Evolutionary conservation across 2,113 vertebrate genomes (phyloP).

Genomic region (Danio rerio): GRCz12tu NC_133190.1:34100501-34101000

Average conservation of each 20-base stretch:
- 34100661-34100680: constrained; percentile 60
- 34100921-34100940: constrained; percentile 72
- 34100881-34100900: constrained; percentile 74
- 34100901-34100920: constrained; percentile 70
- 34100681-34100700: constrained; percentile 71
- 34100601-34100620: constrained; percentile 74
- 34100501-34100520: constrained; percentile 79
- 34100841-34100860: constrained; percentile 75
- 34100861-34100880: constrained; percentile 75
- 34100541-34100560: constrained; percentile 62
- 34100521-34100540: constrained; percentile 64
- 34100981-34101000: constrained; percentile 73
- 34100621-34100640: constrained; percentile 69
- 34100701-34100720: constrained; percentile 68
- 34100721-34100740: constrained; percentile 72
- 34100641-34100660: constrained; percentile 71
- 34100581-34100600: constrained; percentile 67
- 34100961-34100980: constrained; percentile 70
- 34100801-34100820: constrained; percentile 76
- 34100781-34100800: constrained; percentile 70
- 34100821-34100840: constrained; percentile 70
- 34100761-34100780: constrained; percentile 76
- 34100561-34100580: constrained; percentile 70
- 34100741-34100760: constrained; percentile 65
- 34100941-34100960: constrained; percentile 67